Conservation (phyloP, 2,888 invertebrate species). For the Noctuana brunneofusca region DNA sequence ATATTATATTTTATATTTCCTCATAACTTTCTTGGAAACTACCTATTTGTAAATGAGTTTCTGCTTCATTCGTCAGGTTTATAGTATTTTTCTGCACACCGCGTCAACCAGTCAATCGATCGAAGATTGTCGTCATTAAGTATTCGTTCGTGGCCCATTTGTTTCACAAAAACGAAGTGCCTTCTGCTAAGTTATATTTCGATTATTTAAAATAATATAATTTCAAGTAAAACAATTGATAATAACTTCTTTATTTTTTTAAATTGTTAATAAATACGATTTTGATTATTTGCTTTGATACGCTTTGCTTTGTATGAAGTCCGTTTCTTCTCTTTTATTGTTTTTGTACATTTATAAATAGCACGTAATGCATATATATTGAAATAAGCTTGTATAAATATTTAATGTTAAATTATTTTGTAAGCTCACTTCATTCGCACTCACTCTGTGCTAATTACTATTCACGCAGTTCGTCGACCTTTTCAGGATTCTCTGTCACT, state of each 20-base stretch:
- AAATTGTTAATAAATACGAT: too few relatives aligned
- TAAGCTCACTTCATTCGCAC: conserved; percentile 14
- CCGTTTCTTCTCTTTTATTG: background rate
- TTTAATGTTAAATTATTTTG: conserved; percentile 11
- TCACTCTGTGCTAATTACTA: conserved; percentile 34
- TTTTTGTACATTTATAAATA: background rate
- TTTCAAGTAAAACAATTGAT: too few relatives aligned
- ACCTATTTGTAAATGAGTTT: background rate
- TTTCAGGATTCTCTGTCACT: conserved; percentile 47
- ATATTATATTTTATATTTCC: too few relatives aligned
- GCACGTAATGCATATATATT: background rate
- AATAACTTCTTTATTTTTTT: background rate
- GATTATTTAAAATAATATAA: background rate
- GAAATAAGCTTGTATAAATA: background rate
- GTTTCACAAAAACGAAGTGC: background rate
- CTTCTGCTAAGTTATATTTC: background rate
- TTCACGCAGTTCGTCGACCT: conserved; percentile 50
- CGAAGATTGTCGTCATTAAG: conserved; percentile 13
- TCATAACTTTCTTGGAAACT: too few relatives aligned
- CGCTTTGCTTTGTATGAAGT: too few relatives aligned
- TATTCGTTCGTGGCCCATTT: conserved; percentile 19
- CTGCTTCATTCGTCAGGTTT: background rate
- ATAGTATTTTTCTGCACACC: background rate
- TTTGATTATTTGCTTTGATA: too few relatives aligned
- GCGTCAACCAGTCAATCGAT: conserved; percentile 7